phyloP scores from a whole-genome alignment of 2,797 vertebrate species.

The Rhincodon typus region DNA sequence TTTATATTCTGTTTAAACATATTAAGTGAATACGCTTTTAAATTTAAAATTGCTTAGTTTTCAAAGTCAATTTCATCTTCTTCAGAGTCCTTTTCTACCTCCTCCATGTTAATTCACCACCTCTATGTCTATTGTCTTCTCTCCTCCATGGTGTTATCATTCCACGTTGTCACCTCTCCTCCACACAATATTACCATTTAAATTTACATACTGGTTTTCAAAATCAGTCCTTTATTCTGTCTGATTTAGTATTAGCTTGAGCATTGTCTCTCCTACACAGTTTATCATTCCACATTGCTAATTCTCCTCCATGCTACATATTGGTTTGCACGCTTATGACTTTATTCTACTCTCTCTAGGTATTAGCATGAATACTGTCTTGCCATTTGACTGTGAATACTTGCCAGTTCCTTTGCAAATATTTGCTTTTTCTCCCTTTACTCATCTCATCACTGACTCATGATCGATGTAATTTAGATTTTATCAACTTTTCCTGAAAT shows the following conservation, averaged over 20 bases:
- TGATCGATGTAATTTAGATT: neutral
- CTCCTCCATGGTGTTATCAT: constrained; percentile 11
- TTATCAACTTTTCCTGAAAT: neutral
- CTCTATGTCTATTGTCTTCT: neutral
- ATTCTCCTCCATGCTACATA: neutral
- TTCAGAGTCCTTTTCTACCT: neutral
- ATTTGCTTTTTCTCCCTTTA: neutral
- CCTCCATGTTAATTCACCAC: constrained; percentile 2
- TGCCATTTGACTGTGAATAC: neutral
- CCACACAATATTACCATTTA: neutral
- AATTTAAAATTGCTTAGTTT: neutral
- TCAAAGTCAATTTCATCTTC: neutral
- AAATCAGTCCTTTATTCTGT: neutral
- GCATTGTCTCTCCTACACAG: neutral
- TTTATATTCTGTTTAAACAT: neutral
- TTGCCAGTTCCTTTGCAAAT: neutral
- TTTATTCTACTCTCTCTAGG: neutral
- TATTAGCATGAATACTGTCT: neutral
- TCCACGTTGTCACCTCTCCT: neutral
- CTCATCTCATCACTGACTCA: neutral
- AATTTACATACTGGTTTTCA: neutral
- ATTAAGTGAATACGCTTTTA: neutral
- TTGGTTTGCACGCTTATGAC: neutral
- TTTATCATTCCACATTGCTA: neutral
- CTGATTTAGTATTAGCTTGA: neutral